Base-by-base conservation (phyloP, 2,888 invertebrate genomes). In the Entomobrya proxima region DNA sequence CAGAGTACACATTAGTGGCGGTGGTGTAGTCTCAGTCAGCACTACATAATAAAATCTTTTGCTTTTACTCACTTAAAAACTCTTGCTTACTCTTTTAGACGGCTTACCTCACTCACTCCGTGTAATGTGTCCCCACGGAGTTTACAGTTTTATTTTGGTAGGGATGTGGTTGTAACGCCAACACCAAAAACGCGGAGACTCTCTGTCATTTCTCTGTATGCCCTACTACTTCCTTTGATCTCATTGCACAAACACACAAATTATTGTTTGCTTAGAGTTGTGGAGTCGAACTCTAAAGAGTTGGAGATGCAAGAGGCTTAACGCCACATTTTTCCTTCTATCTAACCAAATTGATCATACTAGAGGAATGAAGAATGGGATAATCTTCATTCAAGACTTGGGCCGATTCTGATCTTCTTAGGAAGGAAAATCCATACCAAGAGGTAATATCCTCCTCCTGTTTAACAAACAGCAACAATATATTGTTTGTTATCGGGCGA, bases 281-380 rank as follows among this genome's bases (percentile, higher is more conserved):
- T 61, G 61, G 6, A 21, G 52, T 13, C 18, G 11, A 21, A 52
- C 21, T 6, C 32, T 35, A 15, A 69, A 47, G 44, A 13, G 13
- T 15, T 9, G n/a, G 2, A 47, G n/a, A 47, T 13, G 3, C 27
- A 52, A 52, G 50, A 44, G 47, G 47, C 82, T 82, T 82, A 50
- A 82, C 75, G 82, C 82, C 67, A 82, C 82, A 82, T 82, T 75
- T 74, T 64, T 82, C 30, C 44, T 47, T n/a, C 40, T 44, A 44
- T 69, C 21, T 44, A 67, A 69, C 40, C 75, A 75, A 50, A 76
- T 58, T 52, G 75, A 75, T 75, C 50, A 52, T 67, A 37, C 75
- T 76, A n/a, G n/a, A n/a, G n/a, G n/a, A n/a, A n/a, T n/a, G n/a
- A n/a, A n/a, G 75, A 82, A 58, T 81, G 52, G 69, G 40, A 44